phyloP scores from a whole-genome alignment of 2,797 vertebrate species.

The Brachymystax lenok region DNA sequence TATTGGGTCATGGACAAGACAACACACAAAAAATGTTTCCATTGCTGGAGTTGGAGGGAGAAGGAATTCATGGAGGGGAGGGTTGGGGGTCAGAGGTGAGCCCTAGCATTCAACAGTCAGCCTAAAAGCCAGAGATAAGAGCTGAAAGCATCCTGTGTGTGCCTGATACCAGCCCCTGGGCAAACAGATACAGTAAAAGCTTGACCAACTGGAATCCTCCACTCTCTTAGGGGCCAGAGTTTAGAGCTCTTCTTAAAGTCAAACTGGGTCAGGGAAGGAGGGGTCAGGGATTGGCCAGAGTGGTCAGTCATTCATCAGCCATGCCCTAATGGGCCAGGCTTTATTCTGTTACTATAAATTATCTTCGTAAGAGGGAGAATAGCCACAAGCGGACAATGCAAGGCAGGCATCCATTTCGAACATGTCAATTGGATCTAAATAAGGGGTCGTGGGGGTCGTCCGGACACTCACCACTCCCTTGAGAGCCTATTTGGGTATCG shows the following conservation, averaged over 20 bases:
- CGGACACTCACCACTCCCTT: slow-evolving; percentile 48
- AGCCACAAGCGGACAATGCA: slow-evolving; percentile 65
- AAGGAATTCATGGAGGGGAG: slow-evolving; percentile 78
- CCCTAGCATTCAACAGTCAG: slow-evolving; percentile 86
- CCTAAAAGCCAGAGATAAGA: slow-evolving; percentile 86
- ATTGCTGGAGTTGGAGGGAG: slow-evolving; percentile 51
- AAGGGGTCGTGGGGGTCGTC: slow-evolving; percentile 39
- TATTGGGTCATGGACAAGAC: slow-evolving; percentile 19
- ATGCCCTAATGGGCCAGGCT: slow-evolving; percentile 69
- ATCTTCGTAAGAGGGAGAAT: slow-evolving; percentile 64
- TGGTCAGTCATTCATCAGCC: slow-evolving; percentile 72
- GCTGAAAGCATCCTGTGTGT: slow-evolving; percentile 86
- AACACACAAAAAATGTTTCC: slow-evolving; percentile 56
- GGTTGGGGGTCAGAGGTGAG: slow-evolving; percentile 83
- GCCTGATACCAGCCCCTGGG: slow-evolving; percentile 70
- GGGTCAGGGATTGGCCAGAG: slow-evolving; percentile 62
- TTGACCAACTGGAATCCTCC: slow-evolving; percentile 60
- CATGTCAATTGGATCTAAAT: slow-evolving; percentile 53
- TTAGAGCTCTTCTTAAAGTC: slow-evolving; percentile 27
- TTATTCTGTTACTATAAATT: slow-evolving; percentile 72
- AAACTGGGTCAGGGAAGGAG: slow-evolving; percentile 45
- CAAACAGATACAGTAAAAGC: slow-evolving; percentile 79
- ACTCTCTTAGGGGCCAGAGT: slow-evolving; percentile 20
- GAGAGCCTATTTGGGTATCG: slow-evolving; percentile 64
- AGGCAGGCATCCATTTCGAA: slow-evolving; percentile 66